Base-by-base conservation (phyloP, 2,113 vertebrate species). In the Dendropsophus ebraccatus region DNA sequence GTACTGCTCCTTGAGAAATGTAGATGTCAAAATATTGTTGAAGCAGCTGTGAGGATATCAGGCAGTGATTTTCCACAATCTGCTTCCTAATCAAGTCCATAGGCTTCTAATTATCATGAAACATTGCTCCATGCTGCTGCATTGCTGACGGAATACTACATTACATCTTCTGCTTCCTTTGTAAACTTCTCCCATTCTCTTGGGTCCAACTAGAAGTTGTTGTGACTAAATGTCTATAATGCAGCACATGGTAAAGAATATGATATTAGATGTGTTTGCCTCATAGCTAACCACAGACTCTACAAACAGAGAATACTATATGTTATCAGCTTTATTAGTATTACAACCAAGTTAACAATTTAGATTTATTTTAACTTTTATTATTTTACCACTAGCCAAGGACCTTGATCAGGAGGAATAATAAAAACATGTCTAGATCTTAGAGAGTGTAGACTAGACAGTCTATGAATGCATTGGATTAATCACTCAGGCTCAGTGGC, bases 11-110 rank as follows among this genome's bases (percentile, higher is more conserved):
- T 62, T 58, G 52, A 47, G 54, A 79, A 41, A 60, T 58, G 21
- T 37, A 79, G 52, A 79, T 79, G 28, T 79, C 52, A 79, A 60
- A 79, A 60, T 79, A 79, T 79, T 79, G 21, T 77, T 58, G 77
- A 79, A 58, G 77, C 77, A 79, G 54, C 32, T 58, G 77, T 60
- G 60, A 23, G 11, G 25, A 45, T 79, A 60, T n/a, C 35, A 60
- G 54, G 25, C 35, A 16, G 52, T 25, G 77, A 45, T 56, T 35
- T 79, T 52, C 77, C 41, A 14, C 77, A 58, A 79, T 32, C 52
- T 41, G 77, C 54, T 79, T 32, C 41, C 77, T 60, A 79, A 79
- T 79, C 32, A 32, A 60, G 35, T 41, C 77, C 35, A 37, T 8
- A 60, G 35, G 41, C 60, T 37, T n/a, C 77, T 79, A 79, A 79